Evolutionary conservation across 2,797 vertebrate species (phyloP).

Genomic region (Lithobates pipiens): DNA sequence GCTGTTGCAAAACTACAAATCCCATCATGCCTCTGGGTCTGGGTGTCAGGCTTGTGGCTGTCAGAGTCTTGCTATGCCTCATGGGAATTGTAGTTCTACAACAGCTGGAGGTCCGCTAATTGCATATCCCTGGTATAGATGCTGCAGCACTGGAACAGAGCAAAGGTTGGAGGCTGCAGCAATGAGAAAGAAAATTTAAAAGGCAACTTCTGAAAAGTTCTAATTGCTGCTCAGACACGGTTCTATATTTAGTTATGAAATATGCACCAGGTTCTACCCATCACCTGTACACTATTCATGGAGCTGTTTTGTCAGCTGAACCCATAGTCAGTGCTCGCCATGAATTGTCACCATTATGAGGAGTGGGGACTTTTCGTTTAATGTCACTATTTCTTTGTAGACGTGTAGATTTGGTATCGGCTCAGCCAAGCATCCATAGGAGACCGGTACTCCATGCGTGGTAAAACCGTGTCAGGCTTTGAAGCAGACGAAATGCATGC

Average conservation of each 20-base stretch:
- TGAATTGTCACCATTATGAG: no score
- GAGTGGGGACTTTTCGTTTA: not conserved
- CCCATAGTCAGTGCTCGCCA: not conserved
- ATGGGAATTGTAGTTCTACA: no score
- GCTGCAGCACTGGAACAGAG: no score
- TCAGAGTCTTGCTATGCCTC: no score
- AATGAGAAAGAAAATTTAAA: not conserved
- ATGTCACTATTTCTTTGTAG: not conserved
- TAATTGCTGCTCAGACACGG: not conserved
- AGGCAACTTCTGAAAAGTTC: not conserved
- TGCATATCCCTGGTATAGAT: no score
- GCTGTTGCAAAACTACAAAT: no score
- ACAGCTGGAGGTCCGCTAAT: no score
- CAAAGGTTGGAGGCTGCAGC: no score
- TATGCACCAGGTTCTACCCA: not conserved
- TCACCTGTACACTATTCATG: not conserved
- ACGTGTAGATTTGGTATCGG: not conserved
- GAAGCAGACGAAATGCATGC: conserved; percentile 1
- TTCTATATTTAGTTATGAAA: not conserved
- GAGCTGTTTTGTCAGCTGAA: no score
- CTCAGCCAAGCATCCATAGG: not conserved
- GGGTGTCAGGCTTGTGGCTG: no score
- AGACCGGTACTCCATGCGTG: not conserved
- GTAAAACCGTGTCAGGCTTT: not conserved
- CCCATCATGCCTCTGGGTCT: no score